Base-by-base conservation (phyloP, 2,888 invertebrate species). In the Pecten maximus region DNA sequence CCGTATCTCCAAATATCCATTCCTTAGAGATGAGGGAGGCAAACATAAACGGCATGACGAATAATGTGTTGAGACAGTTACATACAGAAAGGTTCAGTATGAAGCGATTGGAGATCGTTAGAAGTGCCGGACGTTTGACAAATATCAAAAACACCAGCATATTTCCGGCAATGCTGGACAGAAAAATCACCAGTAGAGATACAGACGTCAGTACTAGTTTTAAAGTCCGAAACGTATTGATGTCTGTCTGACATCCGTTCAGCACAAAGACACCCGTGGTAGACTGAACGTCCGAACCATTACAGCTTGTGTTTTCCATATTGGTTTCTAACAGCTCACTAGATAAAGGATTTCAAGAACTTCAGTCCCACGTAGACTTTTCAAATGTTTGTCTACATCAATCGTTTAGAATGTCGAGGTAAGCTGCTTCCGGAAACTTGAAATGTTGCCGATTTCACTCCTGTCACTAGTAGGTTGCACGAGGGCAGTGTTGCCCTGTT, bases 101-200 rank as follows among this genome's bases (percentile, higher is more conserved):
- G 94, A 97, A 97, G 94, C 97, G 97, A 97, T 98, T 98, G 91
- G 98, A 98, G 94, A 98, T 98, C 93, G 98, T 98, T 95, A 98
- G 97, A 88, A 98, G 97, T 88, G 98, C 98, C 89, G 98, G 98
- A 94, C 98, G 97, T 95, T 98, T 97, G 96, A 98, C 97, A 97
- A 98, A 98, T 89, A 98, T 98, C 94, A 98, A 97, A 94, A 98
- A 97, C 91, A 98, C 98, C 94, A 98, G 97, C 88, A 97, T 97
- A 96, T 98, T 98, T 95, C 98, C 98, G 91, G 98, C 97, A 90
- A 98, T 97, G 91, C 98, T 98, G 94, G 93, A 90, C 15, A 94
- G 44, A 90, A 95, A 95, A 87, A 96, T 94, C n/a, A 94, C 86
- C 39, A 93, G 91, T 87, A 96, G 74, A 35, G 93, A 89, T 54